Conservation (phyloP, 2,888 invertebrate genomes). For the Seira ritae region DNA sequence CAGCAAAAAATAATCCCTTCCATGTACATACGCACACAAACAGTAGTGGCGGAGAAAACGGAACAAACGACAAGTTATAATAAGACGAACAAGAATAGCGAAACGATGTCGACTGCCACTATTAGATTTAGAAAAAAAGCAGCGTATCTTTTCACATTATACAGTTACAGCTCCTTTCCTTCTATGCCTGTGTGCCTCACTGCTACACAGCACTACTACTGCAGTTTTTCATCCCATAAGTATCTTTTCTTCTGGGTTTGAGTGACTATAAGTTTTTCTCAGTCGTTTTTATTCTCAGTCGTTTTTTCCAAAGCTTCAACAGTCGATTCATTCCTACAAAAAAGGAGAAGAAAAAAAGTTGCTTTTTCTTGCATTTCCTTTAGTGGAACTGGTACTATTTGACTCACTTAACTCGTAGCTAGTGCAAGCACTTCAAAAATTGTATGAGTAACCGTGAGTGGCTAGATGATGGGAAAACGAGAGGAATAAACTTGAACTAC, state of each 20-base stretch:
- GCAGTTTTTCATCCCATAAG: neutral
- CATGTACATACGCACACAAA: neutral
- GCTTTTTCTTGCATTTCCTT: too few relatives aligned
- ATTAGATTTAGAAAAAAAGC: slow-evolving; percentile 42
- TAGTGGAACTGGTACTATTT: too few relatives aligned
- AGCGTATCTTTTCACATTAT: slow-evolving; percentile 44
- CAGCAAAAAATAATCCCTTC: neutral
- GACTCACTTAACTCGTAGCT: too few relatives aligned
- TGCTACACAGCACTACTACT: neutral
- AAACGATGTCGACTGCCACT: slow-evolving; percentile 44
- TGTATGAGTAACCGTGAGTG: too few relatives aligned
- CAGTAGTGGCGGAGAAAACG: neutral
- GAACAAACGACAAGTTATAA: slow-evolving; percentile 42
- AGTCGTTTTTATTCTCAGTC: neutral
- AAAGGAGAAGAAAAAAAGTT: too few relatives aligned
- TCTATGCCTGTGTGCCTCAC: slow-evolving; percentile 8
- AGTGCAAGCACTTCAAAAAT: too few relatives aligned
- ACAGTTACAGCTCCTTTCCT: slow-evolving; percentile 43
- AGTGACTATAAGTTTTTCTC: slow-evolving; percentile 21
- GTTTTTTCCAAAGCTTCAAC: slow-evolving; percentile 19
- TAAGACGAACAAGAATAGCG: slow-evolving; percentile 40
- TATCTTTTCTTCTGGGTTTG: slow-evolving; percentile 18
- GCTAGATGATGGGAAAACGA: too few relatives aligned
- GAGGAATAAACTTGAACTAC: too few relatives aligned
- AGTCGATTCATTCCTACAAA: neutral